Evolutionary conservation across 2,888 invertebrate species (phyloP).

Genomic region (Eutolmus rufibarbis): DNA sequence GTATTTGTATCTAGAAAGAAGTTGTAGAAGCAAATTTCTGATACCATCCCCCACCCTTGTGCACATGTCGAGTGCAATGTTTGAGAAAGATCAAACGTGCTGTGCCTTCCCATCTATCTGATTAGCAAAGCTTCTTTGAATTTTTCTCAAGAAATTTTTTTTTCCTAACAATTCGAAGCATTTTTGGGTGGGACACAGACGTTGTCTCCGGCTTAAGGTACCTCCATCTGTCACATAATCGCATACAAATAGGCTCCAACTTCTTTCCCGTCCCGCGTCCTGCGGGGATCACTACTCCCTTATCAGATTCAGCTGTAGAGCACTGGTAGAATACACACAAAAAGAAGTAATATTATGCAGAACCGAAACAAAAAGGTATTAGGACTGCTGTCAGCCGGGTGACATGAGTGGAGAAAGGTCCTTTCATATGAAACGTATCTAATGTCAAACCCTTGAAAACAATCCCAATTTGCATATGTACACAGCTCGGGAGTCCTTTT

Average conservation of each 20-base stretch:
- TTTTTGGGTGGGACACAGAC: background rate
- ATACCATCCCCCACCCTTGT: background rate
- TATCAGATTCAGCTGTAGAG: background rate
- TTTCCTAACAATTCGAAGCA: background rate
- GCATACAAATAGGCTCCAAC: constrained; percentile 9
- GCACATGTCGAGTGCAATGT: background rate
- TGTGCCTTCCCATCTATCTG: background rate
- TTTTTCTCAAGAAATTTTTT: background rate
- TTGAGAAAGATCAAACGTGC: background rate
- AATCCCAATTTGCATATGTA: constrained; percentile 22
- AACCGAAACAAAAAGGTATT: constrained; percentile 19
- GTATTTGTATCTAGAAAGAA: background rate
- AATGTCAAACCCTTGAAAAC: constrained; percentile 31
- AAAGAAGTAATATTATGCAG: constrained; percentile 1
- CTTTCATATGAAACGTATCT: constrained; percentile 24
- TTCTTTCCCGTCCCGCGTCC: background rate
- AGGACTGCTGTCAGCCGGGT: background rate
- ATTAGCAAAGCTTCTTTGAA: background rate
- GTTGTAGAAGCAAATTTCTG: background rate
- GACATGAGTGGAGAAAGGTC: constrained; percentile 19
- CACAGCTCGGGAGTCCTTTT: constrained; percentile 15
- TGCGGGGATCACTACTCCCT: background rate
- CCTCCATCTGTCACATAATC: constrained; percentile 12
- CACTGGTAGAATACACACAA: background rate
- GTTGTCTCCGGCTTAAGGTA: background rate